These are phyloP conservation scores for Jacana jacana DNA, from an alignment of 2,113 vertebrate species.

Conservation along the genomic window DNA sequence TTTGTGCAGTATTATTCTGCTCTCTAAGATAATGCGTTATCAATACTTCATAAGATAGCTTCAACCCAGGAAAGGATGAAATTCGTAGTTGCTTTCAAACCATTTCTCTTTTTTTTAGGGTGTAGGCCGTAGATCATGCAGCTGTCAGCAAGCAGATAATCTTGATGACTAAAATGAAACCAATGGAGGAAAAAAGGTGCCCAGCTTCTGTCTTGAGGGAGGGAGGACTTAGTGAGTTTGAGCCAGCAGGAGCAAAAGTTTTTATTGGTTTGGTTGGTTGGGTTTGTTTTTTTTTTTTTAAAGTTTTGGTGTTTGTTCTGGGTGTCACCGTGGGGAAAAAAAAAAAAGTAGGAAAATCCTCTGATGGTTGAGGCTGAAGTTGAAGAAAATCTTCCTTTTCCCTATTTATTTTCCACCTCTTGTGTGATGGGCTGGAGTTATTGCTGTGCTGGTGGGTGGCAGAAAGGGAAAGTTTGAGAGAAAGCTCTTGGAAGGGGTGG, in stretches of 20 bases:
- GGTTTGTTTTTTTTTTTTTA: not conserved
- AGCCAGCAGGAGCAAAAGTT: slow-evolving; percentile 1
- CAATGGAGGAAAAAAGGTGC: slow-evolving; percentile 5
- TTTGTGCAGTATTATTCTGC: slow-evolving; percentile 75
- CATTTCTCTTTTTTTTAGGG: slow-evolving; percentile 27
- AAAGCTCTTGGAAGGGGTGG: slow-evolving; percentile 6
- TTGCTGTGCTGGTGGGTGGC: not conserved
- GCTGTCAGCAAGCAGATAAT: slow-evolving; percentile 72
- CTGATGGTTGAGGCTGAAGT: not conserved
- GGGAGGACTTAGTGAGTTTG: slow-evolving; percentile 4
- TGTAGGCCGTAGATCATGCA: slow-evolving; percentile 66
- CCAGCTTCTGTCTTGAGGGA: not conserved
- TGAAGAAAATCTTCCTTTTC: slow-evolving; percentile 14
- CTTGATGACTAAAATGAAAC: slow-evolving; percentile 71
- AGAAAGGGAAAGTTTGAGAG: slow-evolving; percentile 34
- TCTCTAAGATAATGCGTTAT: slow-evolving; percentile 77
- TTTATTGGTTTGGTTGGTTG: not conserved
- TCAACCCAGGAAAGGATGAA: slow-evolving; percentile 64
- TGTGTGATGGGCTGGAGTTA: not conserved
- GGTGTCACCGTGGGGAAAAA: not conserved
- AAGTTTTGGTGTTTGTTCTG: not conserved
- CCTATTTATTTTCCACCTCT: not conserved
- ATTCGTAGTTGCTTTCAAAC: slow-evolving; percentile 55
- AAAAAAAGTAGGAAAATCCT: not conserved
- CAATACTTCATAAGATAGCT: slow-evolving; percentile 75